These are phyloP conservation scores for Drosophila mayaguana DNA, from an alignment of 2,888 invertebrate species.

Conservation along the genomic window DNA sequence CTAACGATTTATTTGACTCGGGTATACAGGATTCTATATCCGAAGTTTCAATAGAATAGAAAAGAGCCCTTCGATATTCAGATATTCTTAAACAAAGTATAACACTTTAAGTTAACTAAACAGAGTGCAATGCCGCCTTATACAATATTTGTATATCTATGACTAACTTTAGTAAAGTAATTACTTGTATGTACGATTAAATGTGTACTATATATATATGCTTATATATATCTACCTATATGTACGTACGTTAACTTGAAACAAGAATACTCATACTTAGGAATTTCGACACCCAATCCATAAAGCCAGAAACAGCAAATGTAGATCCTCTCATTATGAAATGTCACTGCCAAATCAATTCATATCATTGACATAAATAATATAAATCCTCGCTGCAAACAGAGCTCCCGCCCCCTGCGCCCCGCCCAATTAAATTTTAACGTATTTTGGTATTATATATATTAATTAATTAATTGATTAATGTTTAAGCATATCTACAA, in stretches of 20 bases:
- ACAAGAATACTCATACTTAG: slow-evolving; percentile 55
- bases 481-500: slow-evolving; percentile 50
- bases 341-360: slow-evolving; percentile 40
- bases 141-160: slow-evolving; percentile 60
- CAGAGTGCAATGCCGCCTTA: slow-evolving; percentile 52
- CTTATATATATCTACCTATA: slow-evolving; percentile 19
- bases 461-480: slow-evolving; percentile 30
- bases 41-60: slow-evolving; percentile 3
- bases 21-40: slow-evolving; percentile 7
- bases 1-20: slow-evolving; percentile 4
- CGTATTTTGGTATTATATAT: slow-evolving; percentile 59
- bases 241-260: slow-evolving; percentile 36
- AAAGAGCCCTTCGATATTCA: slow-evolving; percentile 12
- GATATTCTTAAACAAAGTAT: slow-evolving; percentile 12
- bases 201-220: slow-evolving; percentile 18
- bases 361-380: slow-evolving; percentile 15
- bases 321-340: slow-evolving; percentile 1
- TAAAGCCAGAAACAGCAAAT: slow-evolving; percentile 20
- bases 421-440: slow-evolving; percentile 27
- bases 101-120: slow-evolving; percentile 33
- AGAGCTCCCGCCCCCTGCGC: background rate
- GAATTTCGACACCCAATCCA: slow-evolving; percentile 33
- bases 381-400: slow-evolving; percentile 19
- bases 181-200: slow-evolving; percentile 23
- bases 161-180: slow-evolving; percentile 20